Evolutionary conservation across 2,113 vertebrate genomes (phyloP).

Genomic region (Argyrosomus japonicus): DNA sequence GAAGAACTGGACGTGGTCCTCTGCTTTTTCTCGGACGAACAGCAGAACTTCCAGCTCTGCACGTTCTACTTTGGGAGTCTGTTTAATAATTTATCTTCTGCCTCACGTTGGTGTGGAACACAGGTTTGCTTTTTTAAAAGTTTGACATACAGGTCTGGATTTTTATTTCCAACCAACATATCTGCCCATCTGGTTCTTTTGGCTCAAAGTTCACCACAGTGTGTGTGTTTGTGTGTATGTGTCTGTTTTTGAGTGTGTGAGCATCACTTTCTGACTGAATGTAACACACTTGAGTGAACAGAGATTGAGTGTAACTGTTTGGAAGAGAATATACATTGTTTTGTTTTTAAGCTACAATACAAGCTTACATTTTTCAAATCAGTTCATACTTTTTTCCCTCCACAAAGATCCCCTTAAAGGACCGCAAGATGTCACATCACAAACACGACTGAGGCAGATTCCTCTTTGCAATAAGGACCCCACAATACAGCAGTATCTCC

Average conservation of each 20-base stretch:
- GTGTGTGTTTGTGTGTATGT: no score
- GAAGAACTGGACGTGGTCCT: slow-evolving; percentile 10
- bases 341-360: not conserved
- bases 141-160: slow-evolving; percentile 38
- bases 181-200: slow-evolving; percentile 1
- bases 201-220: no score
- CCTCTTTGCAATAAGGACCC: not conserved
- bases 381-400: not conserved
- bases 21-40: slow-evolving; percentile 38
- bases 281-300: slow-evolving; percentile 4
- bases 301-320: not conserved
- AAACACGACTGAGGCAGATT: slow-evolving; percentile 24
- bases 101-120: slow-evolving; percentile 38
- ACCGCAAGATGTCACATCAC: slow-evolving; percentile 34
- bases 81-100: slow-evolving; percentile 73
- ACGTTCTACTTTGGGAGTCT: slow-evolving; percentile 46
- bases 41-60: slow-evolving; percentile 62
- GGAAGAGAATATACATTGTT: not conserved
- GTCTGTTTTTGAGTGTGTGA: not conserved
- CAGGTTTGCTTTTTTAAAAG: slow-evolving; percentile 67
- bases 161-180: slow-evolving; percentile 23
- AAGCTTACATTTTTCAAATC: not conserved
- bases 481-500: not conserved
- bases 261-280: slow-evolving; percentile 15
- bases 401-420: slow-evolving; percentile 6